These are phyloP conservation scores for Acanthaster planci DNA, from an alignment of 35 echinoderm and acorn worm species.

Conservation along the genomic window DNA sequence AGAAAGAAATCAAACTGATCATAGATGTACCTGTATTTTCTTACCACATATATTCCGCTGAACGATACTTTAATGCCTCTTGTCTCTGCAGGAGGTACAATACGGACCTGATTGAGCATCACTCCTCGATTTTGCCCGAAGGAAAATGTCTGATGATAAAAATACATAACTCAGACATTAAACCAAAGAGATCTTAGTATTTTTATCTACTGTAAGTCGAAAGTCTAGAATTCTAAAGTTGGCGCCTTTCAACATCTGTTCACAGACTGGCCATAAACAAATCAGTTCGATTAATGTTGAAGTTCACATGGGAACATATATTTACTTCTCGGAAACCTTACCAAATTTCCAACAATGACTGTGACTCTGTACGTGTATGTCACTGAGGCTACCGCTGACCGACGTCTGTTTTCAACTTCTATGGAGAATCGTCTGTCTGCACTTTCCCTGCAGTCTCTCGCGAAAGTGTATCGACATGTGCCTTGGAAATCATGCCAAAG, in stretches of 20 bases:
- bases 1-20: neutral
- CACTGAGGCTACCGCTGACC: conserved; percentile 55
- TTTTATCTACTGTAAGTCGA: no score
- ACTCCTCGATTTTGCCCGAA: conserved; percentile 41
- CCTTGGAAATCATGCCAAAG: conserved; percentile 91
- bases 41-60: conserved; percentile 84
- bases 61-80: conserved; percentile 49
- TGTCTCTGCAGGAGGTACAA: conserved; percentile 51
- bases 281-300: no score
- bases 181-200: no score
- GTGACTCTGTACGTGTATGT: conserved; percentile 78
- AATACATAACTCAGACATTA: no score
- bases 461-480: conserved; percentile 67
- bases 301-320: no score
- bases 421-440: conserved; percentile 44
- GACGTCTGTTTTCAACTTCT: conserved; percentile 61
- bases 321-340: conserved; percentile 3
- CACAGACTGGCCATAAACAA: no score
- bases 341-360: conserved; percentile 52
- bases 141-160: conserved; percentile 44
- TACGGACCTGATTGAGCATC: conserved; percentile 49
- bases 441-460: conserved; percentile 48
- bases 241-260: no score
- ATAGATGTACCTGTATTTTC: no score
- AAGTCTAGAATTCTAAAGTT: no score